phyloP scores from a whole-genome alignment of 1,140 invertebrate species.

The Rhopalosiphum maidis region DNA sequence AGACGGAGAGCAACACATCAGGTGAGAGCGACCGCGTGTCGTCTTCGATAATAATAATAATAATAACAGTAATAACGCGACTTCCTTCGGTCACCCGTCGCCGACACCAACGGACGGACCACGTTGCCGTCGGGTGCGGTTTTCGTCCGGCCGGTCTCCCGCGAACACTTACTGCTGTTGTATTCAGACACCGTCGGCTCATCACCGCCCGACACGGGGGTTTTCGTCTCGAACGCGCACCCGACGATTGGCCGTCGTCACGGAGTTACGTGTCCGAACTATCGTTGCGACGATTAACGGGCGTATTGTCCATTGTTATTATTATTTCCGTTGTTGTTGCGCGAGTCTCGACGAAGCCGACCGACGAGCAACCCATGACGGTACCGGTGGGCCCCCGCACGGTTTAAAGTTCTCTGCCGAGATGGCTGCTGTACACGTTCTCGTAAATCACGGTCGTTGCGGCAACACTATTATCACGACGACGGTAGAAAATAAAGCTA shows the following conservation, averaged over 20 bases:
- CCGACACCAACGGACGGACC: too few species aligned
- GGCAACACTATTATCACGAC: neutral
- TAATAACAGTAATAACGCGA: too few species aligned
- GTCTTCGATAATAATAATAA: neutral
- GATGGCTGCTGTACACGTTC: neutral
- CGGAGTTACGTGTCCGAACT: neutral
- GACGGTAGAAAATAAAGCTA: neutral
- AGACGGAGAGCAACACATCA: constrained; percentile 16
- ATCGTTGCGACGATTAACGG: neutral
- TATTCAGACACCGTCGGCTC: too few species aligned
- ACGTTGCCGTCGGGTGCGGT: too few species aligned
- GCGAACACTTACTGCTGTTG: too few species aligned
- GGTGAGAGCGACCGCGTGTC: neutral
- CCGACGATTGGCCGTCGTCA: too few species aligned
- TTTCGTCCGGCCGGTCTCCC: too few species aligned
- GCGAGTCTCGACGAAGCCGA: neutral
- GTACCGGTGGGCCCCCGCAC: neutral
- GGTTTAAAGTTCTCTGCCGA: constrained; percentile 35
- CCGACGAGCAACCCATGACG: neutral
- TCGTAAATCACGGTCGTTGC: neutral
- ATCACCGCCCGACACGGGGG: too few species aligned
- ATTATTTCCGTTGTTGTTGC: neutral
- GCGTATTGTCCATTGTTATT: neutral
- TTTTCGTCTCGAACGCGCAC: too few species aligned
- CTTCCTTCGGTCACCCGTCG: too few species aligned